phyloP scores from a whole-genome alignment of 2,888 invertebrate species.

The Mystacides longicornis region DNA sequence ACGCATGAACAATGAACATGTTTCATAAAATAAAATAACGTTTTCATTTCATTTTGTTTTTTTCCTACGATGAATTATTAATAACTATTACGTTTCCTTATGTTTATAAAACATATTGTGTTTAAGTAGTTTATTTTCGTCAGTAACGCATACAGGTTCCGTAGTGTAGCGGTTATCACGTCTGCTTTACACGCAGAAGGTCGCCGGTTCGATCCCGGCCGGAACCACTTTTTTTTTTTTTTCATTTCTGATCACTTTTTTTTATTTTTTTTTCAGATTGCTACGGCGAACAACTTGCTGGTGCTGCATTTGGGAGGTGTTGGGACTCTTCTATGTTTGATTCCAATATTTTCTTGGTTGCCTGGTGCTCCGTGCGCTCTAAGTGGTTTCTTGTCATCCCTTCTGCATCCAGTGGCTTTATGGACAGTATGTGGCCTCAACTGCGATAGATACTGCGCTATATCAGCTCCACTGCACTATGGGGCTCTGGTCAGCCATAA shows the following conservation, averaged over 20 bases:
- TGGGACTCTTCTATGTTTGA: conserved; percentile 57
- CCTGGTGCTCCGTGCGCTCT: conserved; percentile 55
- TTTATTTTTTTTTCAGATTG: conserved; percentile 41
- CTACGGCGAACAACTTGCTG: conserved; percentile 62
- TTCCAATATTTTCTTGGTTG: conserved; percentile 51
- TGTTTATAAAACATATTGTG: too few relatives aligned
- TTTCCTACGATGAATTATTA: too few relatives aligned
- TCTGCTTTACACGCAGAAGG: conserved; percentile 75
- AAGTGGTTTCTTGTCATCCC: conserved; percentile 60
- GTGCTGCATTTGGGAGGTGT: conserved; percentile 66
- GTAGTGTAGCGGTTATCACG: conserved; percentile 75
- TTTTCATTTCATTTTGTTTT: too few relatives aligned
- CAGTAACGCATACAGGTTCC: conserved; percentile 35
- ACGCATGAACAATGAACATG: too few relatives aligned
- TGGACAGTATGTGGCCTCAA: conserved; percentile 78
- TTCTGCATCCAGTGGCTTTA: conserved; percentile 65
- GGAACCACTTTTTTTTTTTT: conserved; percentile 36
- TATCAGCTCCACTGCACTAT: conserved; percentile 73
- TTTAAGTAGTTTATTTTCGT: too few relatives aligned
- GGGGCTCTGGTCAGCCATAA: conserved; percentile 66
- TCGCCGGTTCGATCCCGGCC: conserved; percentile 66
- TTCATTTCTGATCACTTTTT: not conserved
- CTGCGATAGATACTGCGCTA: conserved; percentile 72
- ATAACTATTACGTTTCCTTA: too few relatives aligned
- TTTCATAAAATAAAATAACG: too few relatives aligned